Evolutionary conservation across 2,113 vertebrate genomes (phyloP), one percentile per base, ranked within the genome.

Genomic region (Todiramphus saurophagus): DNA sequence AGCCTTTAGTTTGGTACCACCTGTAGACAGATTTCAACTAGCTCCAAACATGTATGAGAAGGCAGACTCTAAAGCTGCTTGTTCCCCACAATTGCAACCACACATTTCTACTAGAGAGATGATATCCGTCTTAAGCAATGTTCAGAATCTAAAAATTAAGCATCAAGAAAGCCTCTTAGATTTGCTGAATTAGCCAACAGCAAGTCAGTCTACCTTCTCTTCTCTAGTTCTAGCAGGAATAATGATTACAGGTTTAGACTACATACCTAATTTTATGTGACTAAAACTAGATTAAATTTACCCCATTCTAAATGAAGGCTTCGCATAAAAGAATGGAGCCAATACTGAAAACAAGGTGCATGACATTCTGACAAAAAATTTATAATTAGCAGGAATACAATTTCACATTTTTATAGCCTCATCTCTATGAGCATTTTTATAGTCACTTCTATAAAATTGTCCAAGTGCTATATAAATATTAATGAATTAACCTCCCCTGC

Each of bases 401-500:
- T 93, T 88, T 63, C 79, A 67, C 31, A 44, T 92, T 90, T 91
- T 94, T 93, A 95, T 48, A 69, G 90, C 67, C 72, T 92, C 70
- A 73, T 94, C 78, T 90, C 9, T 93, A 83, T 62, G 75, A 94
- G 53, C 37, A 90, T 90, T 96, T 93, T 93, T 94, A 93, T 74
- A 83, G 82, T 31, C 50, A n/a, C 48, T 75, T 78, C 84, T 67
- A 94, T 94, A 91, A 93, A 89, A 92, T 20, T 70, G 90, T 92
- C 78, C 74, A 51, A 79, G 83, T 44, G 31, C 55, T 56, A 74
- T 31, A 85, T 91, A 96, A 96, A 95, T 93, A 95, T 90, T 93
- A 96, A 94, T 93, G 64, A 94, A 95, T 96, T 97, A 95, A 67
- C 79, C 59, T 85, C 43, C 44, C 43, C 74, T 89, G 76, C 14